These are phyloP conservation scores for Nemurella pictetii DNA, from an alignment of 2,888 invertebrate genomes.

Conservation along the genomic window DNA sequence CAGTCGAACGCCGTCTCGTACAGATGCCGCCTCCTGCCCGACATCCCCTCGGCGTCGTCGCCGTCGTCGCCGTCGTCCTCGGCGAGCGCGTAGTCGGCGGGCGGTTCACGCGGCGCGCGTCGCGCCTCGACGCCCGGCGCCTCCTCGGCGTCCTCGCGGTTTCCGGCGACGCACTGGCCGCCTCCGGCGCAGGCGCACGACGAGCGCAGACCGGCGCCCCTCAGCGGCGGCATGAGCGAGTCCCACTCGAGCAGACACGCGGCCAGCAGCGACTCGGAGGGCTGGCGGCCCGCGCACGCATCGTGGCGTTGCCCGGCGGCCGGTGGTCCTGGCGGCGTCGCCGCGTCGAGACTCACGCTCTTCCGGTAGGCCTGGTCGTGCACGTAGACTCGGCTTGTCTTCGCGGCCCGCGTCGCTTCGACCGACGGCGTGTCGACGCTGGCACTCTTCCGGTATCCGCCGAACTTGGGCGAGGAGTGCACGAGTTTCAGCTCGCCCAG, in stretches of 20 bases:
- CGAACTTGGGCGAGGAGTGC: slow-evolving; percentile 36
- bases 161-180: slow-evolving; percentile 48
- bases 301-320: not conserved
- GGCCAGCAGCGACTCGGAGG: slow-evolving; percentile 38
- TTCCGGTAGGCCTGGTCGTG: slow-evolving; percentile 27
- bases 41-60: slow-evolving; percentile 57
- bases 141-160: slow-evolving; percentile 63
- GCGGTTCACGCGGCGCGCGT: slow-evolving; percentile 50
- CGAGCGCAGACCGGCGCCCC: slow-evolving; percentile 31
- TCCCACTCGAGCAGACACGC: slow-evolving; percentile 47
- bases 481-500: not conserved
- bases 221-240: slow-evolving; percentile 68
- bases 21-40: slow-evolving; percentile 68
- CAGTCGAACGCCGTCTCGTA: slow-evolving; percentile 91
- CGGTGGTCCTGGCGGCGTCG: not conserved
- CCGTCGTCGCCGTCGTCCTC: slow-evolving; percentile 51
- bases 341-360: slow-evolving; percentile 34
- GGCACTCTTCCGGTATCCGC: slow-evolving; percentile 68
- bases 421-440: slow-evolving; percentile 75
- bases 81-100: slow-evolving; percentile 41
- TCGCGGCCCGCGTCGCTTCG: slow-evolving; percentile 50
- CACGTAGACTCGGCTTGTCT: slow-evolving; percentile 53
- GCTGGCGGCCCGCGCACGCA: not conserved
- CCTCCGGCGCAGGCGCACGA: slow-evolving; percentile 38
- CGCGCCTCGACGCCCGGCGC: slow-evolving; percentile 22